phyloP scores from a whole-genome alignment of 2,888 invertebrate genomes.

The Phasia obesa region DNA sequence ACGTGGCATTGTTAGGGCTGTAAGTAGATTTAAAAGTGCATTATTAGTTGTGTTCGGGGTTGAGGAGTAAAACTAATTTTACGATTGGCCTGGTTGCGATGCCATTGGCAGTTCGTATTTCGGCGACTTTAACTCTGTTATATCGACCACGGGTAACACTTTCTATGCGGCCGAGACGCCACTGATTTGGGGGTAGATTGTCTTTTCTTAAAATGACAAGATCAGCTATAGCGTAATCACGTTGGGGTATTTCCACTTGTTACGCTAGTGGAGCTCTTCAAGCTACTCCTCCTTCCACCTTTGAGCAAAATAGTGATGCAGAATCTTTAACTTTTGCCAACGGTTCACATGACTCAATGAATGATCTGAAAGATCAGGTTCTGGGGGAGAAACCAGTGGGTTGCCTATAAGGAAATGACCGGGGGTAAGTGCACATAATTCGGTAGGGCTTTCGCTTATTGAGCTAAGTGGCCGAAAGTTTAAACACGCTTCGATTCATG shows the following conservation, averaged over 20 bases:
- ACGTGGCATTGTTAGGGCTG: too few relatives aligned
- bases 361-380: too few relatives aligned
- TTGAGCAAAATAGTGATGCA: constrained; percentile 23
- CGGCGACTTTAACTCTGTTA: too few relatives aligned
- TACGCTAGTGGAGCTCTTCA: constrained; percentile 35
- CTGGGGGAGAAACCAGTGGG: constrained; percentile 19
- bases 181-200: constrained; percentile 18
- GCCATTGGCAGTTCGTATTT: too few relatives aligned
- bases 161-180: constrained; percentile 22
- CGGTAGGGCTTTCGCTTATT: constrained; percentile 28
- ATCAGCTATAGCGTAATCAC: constrained; percentile 14
- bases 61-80: too few relatives aligned
- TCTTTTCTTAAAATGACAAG: constrained; percentile 23
- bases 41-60: too few relatives aligned
- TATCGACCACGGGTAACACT: too few relatives aligned
- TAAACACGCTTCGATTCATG: constrained; percentile 38
- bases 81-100: too few relatives aligned
- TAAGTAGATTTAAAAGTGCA: too few relatives aligned
- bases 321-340: constrained; percentile 23
- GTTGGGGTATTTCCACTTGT: constrained; percentile 51
- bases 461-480: constrained; percentile 46
- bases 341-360: constrained; percentile 16
- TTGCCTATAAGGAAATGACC: constrained; percentile 26
- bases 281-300: constrained; percentile 61
- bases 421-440: constrained; percentile 20